These are phyloP conservation scores for Avahi laniger DNA, from an alignment of 2,797 vertebrate genomes.

Conservation along the genomic window DNA sequence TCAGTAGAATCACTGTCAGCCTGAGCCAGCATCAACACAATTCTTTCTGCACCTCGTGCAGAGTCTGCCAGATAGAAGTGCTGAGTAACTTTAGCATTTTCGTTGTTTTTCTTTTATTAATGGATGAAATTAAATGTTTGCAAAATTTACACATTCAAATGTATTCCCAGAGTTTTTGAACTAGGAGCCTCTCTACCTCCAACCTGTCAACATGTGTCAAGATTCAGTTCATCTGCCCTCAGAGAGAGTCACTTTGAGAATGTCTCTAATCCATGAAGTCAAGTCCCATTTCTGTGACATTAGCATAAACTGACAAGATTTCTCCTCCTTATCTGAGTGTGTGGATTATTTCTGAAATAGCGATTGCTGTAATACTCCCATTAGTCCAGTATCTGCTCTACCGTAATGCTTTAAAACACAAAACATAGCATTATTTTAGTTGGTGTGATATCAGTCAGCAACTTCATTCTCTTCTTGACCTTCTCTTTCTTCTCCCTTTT, in stretches of 20 bases:
- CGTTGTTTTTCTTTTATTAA: background rate
- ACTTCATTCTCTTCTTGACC: background rate
- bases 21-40: fast-evolving
- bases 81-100: background rate
- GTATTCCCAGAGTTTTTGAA: background rate
- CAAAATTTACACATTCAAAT: background rate
- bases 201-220: background rate
- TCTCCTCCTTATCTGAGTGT: background rate
- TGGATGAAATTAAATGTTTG: background rate
- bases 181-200: background rate
- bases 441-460: background rate
- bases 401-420: background rate
- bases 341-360: background rate
- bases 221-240: background rate
- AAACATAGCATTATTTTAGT: background rate
- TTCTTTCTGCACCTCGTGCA: background rate
- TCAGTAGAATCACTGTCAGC: background rate
- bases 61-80: background rate
- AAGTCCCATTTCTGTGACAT: background rate
- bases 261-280: background rate
- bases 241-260: background rate
- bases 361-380: background rate
- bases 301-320: background rate
- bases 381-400: background rate
- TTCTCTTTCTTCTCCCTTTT: background rate